A percentile compares a stretch with the other conserved stretches of the same genome.
Evolutionary conservation across 1,140 invertebrate genomes (phyloP).

Genomic region (Telenomus remus): DNA sequence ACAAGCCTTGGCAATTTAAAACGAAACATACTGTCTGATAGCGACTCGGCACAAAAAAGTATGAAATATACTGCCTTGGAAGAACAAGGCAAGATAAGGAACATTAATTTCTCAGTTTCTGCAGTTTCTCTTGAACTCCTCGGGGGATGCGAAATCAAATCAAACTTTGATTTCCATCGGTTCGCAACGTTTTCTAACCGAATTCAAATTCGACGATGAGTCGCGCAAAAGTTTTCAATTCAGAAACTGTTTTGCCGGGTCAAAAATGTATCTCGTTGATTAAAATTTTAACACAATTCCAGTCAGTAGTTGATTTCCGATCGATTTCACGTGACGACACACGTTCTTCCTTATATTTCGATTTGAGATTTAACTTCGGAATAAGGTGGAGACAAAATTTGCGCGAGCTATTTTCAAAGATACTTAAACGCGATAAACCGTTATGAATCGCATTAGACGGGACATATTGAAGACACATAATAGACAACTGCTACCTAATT

Average conservation of each 20-base stretch:
- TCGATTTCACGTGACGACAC: too few relatives aligned
- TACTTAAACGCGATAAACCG: slow-evolving; percentile 11
- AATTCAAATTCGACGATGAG: background rate
- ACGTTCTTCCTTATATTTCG: too few relatives aligned
- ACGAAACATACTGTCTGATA: slow-evolving; percentile 11
- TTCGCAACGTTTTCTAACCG: slow-evolving; percentile 4
- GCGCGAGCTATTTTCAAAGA: too few relatives aligned
- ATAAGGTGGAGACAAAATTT: too few relatives aligned
- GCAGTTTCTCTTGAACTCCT: slow-evolving; percentile 14
- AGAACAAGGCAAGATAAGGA: slow-evolving; percentile 14
- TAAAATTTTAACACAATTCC: too few relatives aligned
- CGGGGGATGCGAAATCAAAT: slow-evolving; percentile 17
- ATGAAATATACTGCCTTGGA: slow-evolving; percentile 11
- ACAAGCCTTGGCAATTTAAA: slow-evolving; percentile 4
- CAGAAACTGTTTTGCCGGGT: too few relatives aligned
- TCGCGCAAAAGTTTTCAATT: too few relatives aligned
- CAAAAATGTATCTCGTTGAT: too few relatives aligned
- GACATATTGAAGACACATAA: slow-evolving; percentile 16
- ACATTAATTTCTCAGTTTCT: slow-evolving; percentile 18
- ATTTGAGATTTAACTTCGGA: too few relatives aligned
- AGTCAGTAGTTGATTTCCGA: too few relatives aligned
- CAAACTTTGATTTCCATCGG: slow-evolving; percentile 13
- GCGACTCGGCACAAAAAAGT: slow-evolving; percentile 4
- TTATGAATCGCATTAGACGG: slow-evolving; percentile 1
- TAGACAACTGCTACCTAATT: slow-evolving; percentile 14